Conservation (phyloP, 2,113 vertebrate species). For the Ailuropoda melanoleuca region DNA sequence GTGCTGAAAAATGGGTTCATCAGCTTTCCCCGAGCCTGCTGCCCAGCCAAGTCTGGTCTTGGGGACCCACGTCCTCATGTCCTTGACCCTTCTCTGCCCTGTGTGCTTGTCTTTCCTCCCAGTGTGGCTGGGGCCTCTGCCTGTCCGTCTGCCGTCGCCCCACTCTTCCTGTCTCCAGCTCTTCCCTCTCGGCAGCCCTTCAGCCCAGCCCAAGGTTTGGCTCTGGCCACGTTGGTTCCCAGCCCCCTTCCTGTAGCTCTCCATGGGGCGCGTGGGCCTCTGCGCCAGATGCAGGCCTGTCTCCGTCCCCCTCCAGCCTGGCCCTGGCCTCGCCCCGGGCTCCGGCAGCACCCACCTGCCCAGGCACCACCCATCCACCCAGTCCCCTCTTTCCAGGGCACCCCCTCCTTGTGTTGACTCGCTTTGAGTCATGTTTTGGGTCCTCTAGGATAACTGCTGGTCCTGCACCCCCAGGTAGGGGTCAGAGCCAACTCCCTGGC, state of each 20-base stretch:
- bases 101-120: not conserved
- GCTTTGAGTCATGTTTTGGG: not conserved
- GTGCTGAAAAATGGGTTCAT: not conserved
- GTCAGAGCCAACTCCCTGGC: rapidly evolving
- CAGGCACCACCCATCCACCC: not conserved
- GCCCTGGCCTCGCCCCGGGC: not conserved
- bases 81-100: not conserved
- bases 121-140: not conserved
- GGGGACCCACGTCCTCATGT: not conserved
- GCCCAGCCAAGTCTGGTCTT: not conserved
- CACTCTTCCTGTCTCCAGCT: not conserved
- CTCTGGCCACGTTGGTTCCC: too few species aligned
- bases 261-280: not conserved
- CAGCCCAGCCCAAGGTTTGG: not conserved
- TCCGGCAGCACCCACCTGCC: too few species aligned
- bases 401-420: not conserved
- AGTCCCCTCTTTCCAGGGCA: not conserved
- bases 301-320: not conserved
- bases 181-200: too few species aligned
- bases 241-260: too few species aligned
- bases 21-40: not conserved
- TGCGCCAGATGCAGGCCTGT: not conserved
- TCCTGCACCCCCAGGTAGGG: not conserved
- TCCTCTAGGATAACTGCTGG: too few species aligned
- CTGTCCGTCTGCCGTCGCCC: not conserved